A percentile compares a stretch with the other conserved stretches of the same genome.
Evolutionary conservation across 2,888 invertebrate genomes (phyloP).

Genomic region (Patella ulyssiponensis): DNA sequence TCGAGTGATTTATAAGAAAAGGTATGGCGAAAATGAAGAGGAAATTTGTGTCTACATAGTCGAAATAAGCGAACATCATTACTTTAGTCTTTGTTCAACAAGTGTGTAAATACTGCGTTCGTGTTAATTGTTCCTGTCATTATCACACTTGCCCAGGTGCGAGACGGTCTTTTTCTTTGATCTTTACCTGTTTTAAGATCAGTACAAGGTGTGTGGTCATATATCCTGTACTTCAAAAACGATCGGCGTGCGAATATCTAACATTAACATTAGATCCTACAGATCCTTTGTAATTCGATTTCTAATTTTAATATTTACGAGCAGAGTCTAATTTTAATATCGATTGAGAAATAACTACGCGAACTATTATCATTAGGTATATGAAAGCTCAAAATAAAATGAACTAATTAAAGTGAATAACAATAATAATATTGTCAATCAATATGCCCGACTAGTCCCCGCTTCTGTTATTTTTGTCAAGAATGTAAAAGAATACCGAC

Average conservation of each 20-base stretch:
- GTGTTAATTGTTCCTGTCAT: constrained; percentile 7
- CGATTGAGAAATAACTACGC: too few relatives aligned
- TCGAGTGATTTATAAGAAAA: background rate
- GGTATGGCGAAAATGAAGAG: constrained; percentile 4
- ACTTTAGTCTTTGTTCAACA: constrained; percentile 1
- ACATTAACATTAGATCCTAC: background rate
- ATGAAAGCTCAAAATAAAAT: too few relatives aligned
- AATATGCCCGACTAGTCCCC: too few relatives aligned
- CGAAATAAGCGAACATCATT: background rate
- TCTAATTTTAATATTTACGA: too few relatives aligned
- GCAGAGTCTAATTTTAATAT: too few relatives aligned
- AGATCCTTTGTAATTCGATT: too few relatives aligned
- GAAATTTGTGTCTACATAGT: background rate
- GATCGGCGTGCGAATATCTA: background rate
- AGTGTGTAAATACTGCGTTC: background rate
- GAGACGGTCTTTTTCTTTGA: background rate
- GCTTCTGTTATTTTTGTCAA: background rate
- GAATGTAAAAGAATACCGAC: constrained; percentile 1
- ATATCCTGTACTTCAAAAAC: constrained; percentile 1
- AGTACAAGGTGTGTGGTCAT: constrained; percentile 7
- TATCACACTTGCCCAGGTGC: constrained; percentile 8
- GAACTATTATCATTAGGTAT: too few relatives aligned
- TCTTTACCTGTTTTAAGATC: constrained; percentile 8
- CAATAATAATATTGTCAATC: too few relatives aligned
- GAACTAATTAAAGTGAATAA: too few relatives aligned